Percentiles rank a stretch among this genome's conserved stretches.
Evolutionary conservation across 2,113 vertebrate genomes (phyloP).

Genomic region (Aptenodytes patagonicus): DNA sequence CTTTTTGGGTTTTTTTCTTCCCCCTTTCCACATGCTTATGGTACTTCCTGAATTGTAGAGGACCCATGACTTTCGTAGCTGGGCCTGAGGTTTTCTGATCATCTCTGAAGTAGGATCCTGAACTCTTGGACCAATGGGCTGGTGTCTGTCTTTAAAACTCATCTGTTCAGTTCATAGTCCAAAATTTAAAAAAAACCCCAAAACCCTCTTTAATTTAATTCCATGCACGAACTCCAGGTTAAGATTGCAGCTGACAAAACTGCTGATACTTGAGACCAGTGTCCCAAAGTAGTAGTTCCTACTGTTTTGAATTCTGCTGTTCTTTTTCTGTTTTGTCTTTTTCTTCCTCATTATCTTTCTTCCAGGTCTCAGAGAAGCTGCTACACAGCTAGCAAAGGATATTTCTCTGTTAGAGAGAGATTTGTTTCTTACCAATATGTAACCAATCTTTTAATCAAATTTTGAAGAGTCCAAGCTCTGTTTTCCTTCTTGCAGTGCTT

Average conservation of each 20-base stretch:
- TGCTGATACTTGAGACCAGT: not conserved
- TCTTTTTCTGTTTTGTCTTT: not conserved
- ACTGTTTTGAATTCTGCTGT: not conserved
- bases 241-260: not conserved
- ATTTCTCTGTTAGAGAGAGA: not conserved
- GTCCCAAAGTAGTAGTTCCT: not conserved
- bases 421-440: not conserved
- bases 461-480: not conserved
- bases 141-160: not conserved
- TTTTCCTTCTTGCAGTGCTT: not conserved
- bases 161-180: too few relatives aligned
- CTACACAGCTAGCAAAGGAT: not conserved
- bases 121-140: not conserved
- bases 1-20: not conserved
- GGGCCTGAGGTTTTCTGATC: not conserved
- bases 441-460: not conserved
- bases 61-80: not conserved
- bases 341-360: not conserved
- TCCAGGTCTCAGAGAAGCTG: not conserved
- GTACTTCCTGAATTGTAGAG: not conserved
- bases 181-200: not conserved
- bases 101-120: not conserved
- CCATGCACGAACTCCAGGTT: not conserved
- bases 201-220: not conserved
- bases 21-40: not conserved